phyloP scores from a whole-genome alignment of 2,113 vertebrate genomes.

The Mustela nigripes region DNA sequence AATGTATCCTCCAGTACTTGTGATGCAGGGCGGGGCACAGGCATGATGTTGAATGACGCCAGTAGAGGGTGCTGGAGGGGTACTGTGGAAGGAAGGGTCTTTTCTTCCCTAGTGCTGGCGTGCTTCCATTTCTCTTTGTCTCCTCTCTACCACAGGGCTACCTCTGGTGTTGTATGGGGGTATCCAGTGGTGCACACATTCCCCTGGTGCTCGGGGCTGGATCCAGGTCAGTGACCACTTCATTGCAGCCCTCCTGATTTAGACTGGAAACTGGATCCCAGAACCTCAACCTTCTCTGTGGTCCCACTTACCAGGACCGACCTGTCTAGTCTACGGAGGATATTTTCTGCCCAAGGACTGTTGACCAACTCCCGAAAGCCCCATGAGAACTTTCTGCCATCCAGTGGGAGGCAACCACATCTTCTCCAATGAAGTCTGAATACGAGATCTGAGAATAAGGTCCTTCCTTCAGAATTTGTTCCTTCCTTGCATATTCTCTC shows the following conservation, averaged over 20 bases:
- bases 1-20: background rate
- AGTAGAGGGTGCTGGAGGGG: background rate
- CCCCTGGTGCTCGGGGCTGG: background rate
- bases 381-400: background rate
- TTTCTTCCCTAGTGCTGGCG: background rate
- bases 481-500: background rate
- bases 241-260: background rate
- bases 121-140: background rate
- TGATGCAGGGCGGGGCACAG: background rate
- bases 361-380: background rate
- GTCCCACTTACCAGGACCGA: background rate
- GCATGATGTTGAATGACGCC: background rate
- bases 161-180: accelerated
- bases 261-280: background rate
- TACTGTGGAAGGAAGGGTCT: background rate
- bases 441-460: background rate
- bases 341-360: background rate
- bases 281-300: background rate
- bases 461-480: background rate
- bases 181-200: background rate
- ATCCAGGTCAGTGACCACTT: background rate
- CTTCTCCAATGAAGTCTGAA: background rate
- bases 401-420: background rate
- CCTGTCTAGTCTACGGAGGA: background rate
- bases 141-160: background rate